A percentile compares a stretch with the other conserved stretches of the same genome.
These are phyloP conservation scores for Lamellibrachia satsuma DNA, from an alignment of 2,888 invertebrate genomes.

Conservation along the genomic window DNA sequence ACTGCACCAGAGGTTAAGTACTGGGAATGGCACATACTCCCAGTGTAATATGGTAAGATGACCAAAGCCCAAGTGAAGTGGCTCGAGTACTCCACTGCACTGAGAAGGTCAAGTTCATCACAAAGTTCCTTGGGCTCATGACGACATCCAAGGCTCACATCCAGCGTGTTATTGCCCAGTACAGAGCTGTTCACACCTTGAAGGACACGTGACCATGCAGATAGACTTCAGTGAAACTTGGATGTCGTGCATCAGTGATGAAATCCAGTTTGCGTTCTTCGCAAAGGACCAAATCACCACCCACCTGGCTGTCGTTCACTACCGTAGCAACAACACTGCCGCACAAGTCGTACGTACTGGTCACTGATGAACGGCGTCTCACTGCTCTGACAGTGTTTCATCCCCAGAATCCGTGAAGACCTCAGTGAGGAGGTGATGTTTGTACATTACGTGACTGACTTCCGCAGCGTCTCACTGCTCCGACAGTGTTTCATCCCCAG, in stretches of 20 bases:
- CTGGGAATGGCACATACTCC: neutral
- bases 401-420: neutral
- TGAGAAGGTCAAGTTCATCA: neutral
- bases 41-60: neutral
- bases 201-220: neutral
- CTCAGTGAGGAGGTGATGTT: neutral
- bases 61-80: neutral
- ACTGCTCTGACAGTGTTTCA: neutral
- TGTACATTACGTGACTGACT: neutral
- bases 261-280: neutral
- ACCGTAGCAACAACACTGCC: neutral
- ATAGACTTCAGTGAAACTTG: no score
- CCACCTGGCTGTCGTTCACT: neutral
- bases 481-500: no score
- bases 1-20: neutral
- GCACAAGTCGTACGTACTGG: neutral
- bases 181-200: neutral
- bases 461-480: no score
- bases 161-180: neutral
- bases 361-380: no score
- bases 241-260: neutral
- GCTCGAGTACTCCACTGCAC: neutral
- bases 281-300: neutral
- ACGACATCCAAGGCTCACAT: neutral
- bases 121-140: neutral